Percentiles rank a stretch among this genome's conserved stretches.
These are phyloP conservation scores for Lophotriccus pileatus DNA, from an alignment of 2,797 vertebrate genomes.

Conservation along the genomic window DNA sequence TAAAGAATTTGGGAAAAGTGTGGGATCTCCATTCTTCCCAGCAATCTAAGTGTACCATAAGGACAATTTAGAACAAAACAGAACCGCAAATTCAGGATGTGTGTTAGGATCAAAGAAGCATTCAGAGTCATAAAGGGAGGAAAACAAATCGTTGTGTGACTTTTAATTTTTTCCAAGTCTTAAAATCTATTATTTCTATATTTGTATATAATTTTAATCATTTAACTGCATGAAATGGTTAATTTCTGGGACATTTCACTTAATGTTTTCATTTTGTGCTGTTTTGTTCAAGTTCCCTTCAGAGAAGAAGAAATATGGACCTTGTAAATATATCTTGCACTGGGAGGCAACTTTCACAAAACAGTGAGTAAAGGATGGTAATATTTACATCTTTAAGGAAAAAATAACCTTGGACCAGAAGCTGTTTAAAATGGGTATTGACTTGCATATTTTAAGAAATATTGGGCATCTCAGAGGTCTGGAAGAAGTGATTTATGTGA, in stretches of 20 bases:
- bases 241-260: not conserved
- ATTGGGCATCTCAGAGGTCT: not conserved
- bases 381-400: not conserved
- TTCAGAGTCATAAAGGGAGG: not conserved
- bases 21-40: not conserved
- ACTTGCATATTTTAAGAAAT: not conserved
- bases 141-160: not conserved
- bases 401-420: not conserved
- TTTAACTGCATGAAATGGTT: not conserved
- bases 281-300: conserved; percentile 69
- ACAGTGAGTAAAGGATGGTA: conserved; percentile 61
- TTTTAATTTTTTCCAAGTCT: not conserved
- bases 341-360: conserved; percentile 41
- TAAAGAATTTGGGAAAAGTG: not conserved
- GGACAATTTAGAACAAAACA: not conserved
- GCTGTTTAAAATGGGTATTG: not conserved
- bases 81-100: rapidly evolving
- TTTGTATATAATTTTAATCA: not conserved
- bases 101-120: not conserved
- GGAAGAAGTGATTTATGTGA: not conserved
- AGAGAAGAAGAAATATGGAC: conserved; percentile 68
- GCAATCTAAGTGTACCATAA: not conserved
- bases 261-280: not conserved
- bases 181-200: not conserved
- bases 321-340: conserved; percentile 27